phyloP scores from a whole-genome alignment of 1,140 invertebrate genomes.

The Amyelois transitella region DNA sequence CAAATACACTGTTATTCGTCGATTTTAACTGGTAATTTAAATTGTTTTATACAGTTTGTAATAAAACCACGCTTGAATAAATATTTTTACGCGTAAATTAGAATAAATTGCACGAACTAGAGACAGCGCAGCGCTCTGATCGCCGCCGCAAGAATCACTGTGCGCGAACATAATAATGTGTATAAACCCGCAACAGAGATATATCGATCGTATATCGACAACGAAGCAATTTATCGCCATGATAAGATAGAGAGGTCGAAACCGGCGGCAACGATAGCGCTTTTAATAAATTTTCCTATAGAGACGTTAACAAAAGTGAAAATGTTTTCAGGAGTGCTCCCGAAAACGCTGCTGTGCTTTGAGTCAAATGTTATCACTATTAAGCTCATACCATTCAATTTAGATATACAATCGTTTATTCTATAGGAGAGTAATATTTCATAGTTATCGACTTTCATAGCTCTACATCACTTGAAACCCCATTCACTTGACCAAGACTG shows the following conservation, averaged over 20 bases:
- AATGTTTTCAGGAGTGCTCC: not conserved
- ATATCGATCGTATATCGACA: slow-evolving; percentile 65
- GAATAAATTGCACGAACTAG: not conserved
- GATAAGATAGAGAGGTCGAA: slow-evolving; percentile 54
- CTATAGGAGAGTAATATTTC: too few species aligned
- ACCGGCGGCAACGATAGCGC: slow-evolving; percentile 21
- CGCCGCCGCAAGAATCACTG: slow-evolving; percentile 56
- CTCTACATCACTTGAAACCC: slow-evolving; percentile 25
- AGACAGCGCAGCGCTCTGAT: slow-evolving; percentile 28
- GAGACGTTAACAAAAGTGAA: not conserved
- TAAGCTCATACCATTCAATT: too few species aligned
- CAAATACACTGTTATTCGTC: not conserved
- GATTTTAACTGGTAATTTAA: not conserved
- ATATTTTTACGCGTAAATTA: not conserved
- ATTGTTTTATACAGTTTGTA: not conserved
- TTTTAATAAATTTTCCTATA: slow-evolving; percentile 17
- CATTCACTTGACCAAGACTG: slow-evolving; percentile 26
- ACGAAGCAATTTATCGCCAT: slow-evolving; percentile 57
- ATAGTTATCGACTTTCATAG: slow-evolving; percentile 27
- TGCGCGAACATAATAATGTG: slow-evolving; percentile 35
- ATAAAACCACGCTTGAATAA: not conserved
- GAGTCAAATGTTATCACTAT: not conserved
- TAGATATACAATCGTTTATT: too few species aligned
- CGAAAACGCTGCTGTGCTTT: too few species aligned
- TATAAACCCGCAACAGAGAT: slow-evolving; percentile 32